phyloP scores from a whole-genome alignment of 2,797 vertebrate species.

The Coreius guichenoti region DNA sequence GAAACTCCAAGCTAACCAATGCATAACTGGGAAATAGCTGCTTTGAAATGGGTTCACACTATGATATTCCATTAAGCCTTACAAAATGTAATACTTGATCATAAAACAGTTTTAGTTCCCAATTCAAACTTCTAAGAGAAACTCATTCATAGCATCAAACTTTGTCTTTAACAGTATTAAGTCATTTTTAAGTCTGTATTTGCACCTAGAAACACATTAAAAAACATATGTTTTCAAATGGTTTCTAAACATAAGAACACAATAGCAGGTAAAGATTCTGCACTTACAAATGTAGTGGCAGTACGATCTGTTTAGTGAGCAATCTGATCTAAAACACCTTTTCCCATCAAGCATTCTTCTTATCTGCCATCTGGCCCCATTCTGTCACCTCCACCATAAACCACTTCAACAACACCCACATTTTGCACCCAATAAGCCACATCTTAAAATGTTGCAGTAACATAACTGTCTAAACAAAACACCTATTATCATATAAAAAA shows the following conservation, averaged over 20 bases:
- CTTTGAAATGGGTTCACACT: conserved; percentile 4
- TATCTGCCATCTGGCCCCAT: conserved; percentile 73
- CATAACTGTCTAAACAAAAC: conserved; percentile 3
- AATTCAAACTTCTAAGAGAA: not conserved
- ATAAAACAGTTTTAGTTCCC: not conserved
- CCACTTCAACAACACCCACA: conserved; percentile 50
- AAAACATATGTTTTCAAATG: conserved; percentile 1
- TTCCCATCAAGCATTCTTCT: conserved; percentile 59
- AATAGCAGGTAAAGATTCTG: not conserved
- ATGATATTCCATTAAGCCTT: conserved; percentile 8
- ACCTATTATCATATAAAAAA: conserved; percentile 7
- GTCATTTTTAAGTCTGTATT: not conserved
- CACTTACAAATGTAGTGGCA: conserved; percentile 25
- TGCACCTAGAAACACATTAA: not conserved
- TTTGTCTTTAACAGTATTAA: not conserved
- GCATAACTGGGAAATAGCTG: not conserved
- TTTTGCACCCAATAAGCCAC: conserved; percentile 47
- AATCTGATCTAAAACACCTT: conserved; percentile 51
- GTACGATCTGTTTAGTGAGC: conserved; percentile 35
- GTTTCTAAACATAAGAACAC: conserved; percentile 20
- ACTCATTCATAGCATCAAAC: not conserved
- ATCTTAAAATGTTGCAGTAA: conserved; percentile 24
- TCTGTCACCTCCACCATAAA: conserved; percentile 68
- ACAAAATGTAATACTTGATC: not conserved
- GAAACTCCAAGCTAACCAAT: not conserved